Percentiles rank a stretch among this genome's conserved stretches.
Evolutionary conservation across 1,140 invertebrate genomes (phyloP).

Genomic region (Bombus vancouverensis): DNA sequence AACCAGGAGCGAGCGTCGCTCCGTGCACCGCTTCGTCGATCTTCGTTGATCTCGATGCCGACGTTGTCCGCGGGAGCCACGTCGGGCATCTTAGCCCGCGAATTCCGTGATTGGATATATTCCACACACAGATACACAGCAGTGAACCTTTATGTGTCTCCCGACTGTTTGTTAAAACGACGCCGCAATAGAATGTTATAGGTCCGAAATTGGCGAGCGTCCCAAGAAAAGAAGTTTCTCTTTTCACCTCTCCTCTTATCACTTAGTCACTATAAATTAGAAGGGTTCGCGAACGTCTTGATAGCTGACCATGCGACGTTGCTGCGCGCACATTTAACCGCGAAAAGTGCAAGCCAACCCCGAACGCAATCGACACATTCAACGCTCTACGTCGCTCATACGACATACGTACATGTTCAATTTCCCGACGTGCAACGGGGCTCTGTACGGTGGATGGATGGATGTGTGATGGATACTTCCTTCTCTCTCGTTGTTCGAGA

Average conservation of each 20-base stretch:
- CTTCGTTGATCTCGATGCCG: conserved; percentile 50
- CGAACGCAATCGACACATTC: conserved; percentile 57
- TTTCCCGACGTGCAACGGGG: conserved; percentile 78
- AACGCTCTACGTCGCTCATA: conserved; percentile 64
- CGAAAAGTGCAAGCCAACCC: conserved; percentile 49
- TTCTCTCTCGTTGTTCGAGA: conserved; percentile 66
- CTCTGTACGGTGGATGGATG: conserved; percentile 65
- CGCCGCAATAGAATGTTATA: conserved; percentile 42
- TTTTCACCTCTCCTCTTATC: conserved; percentile 60
- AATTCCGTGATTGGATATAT: conserved; percentile 53
- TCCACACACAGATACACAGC: conserved; percentile 9
- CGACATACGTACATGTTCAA: conserved; percentile 74
- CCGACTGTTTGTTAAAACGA: conserved; percentile 47
- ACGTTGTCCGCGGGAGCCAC: conserved; percentile 57
- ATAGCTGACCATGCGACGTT: conserved; percentile 47
- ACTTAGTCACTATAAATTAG: conserved; percentile 40
- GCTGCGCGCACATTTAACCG: conserved; percentile 54
- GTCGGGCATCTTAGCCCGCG: conserved; percentile 68
- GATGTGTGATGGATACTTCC: conserved; percentile 68
- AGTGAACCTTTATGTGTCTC: conserved; percentile 13
- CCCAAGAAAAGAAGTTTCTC: conserved; percentile 63
- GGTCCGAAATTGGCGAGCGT: conserved; percentile 69
- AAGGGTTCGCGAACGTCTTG: conserved; percentile 46
- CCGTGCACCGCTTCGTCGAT: conserved; percentile 38
- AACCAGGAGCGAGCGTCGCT: conserved; percentile 50